Base-by-base conservation (phyloP, 2,888 invertebrate species). In the Craniophora ligustri region DNA sequence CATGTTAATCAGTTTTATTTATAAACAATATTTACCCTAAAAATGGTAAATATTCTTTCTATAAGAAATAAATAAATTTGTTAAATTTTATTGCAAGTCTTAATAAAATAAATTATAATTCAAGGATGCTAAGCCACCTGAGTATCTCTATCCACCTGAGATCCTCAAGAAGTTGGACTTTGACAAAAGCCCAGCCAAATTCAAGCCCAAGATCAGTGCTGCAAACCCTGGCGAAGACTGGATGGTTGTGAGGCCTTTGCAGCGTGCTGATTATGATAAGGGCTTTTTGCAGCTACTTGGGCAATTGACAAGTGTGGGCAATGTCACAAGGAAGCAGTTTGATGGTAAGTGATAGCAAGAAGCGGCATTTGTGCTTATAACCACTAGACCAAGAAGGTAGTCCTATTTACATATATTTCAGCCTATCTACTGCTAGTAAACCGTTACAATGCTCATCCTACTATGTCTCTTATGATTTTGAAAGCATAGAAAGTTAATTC, bases 231-330 rank as follows among this genome's bases (percentile, higher is more conserved):
- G 97, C 2, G 96, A 96, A 74, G 84, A 94, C 13, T 96, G 96
- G 94, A 94, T 98, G 76, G 87, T 95, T 8, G 95, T 98, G 18
- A 94, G 98, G 67, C 98, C 98, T 0, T 91, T 98, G 14, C 95
- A 96, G 82, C 92, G 96, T 39, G 95, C 94, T 0, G 98, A 98
- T 82, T 98, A 95, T 86, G 96, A 97, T 69, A 96, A 96, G 89
- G 98, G 98, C 0, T 98, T 97, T 80, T 83, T 98, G 46, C 94
- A 97, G 73, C 89, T 98, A 41, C 91, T 99, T 7, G 93, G 95
- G 3, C 98, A 99, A 84, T 93, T 99, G 30, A 98, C 98, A 2
- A 94, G 94, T 59, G 98, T 98, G 13, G 99, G 98, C 56, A 95
- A 96, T 85, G 94, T 98, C 15, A 93, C 95, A 19, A 94, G 95